Base-by-base conservation (phyloP, 2,113 vertebrate species). In the Stercorarius parasiticus region DNA sequence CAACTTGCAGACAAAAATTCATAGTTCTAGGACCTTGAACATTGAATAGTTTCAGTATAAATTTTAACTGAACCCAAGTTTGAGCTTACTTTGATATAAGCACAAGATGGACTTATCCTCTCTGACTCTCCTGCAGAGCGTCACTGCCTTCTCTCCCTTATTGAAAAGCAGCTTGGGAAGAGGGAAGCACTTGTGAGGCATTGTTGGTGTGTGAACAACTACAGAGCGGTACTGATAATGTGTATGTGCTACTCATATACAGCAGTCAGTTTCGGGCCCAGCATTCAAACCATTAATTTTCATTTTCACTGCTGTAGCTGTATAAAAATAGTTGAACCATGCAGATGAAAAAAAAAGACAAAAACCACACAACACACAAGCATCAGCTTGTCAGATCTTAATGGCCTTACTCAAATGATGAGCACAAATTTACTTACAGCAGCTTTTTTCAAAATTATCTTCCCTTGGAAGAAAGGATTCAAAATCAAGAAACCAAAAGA, bases 141-240 rank as follows among this genome's bases (percentile, higher is more conserved):
- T 21, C 5, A 4, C 22, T 62, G 26, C 67, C 26, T 86, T 30
- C 9, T 53, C 17, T 20, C 36, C 22, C 18, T 47, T 47, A 47
- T 1, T 22, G 43, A 76, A 78, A 87, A 69, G 56, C 25, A 42
- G 36, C 13, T 34, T 81, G 32, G 21, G 56, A 64, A 90, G 22
- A 5, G 22, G 27, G 15, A 91, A 74, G 42, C 9, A 14, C 11
- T 50, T 78, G 12, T 8, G 14, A 59, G 16, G 65, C 11, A 5
- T 34, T 43, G 40, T 38, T 82, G 47, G 17, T 16, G 29, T 1
- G 1, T 23, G 22, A 91, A 72, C 18, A 76, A 4, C 43, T 56
- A 11, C 0, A 1, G 30, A 82, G 32, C 1, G 0, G 70, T 15
- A 56, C 4, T 19, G 42, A 64, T 62, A 56, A 81, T 2, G 1